Conservation (phyloP, 2,113 vertebrate species). For the Scophthalmus maximus region DNA sequence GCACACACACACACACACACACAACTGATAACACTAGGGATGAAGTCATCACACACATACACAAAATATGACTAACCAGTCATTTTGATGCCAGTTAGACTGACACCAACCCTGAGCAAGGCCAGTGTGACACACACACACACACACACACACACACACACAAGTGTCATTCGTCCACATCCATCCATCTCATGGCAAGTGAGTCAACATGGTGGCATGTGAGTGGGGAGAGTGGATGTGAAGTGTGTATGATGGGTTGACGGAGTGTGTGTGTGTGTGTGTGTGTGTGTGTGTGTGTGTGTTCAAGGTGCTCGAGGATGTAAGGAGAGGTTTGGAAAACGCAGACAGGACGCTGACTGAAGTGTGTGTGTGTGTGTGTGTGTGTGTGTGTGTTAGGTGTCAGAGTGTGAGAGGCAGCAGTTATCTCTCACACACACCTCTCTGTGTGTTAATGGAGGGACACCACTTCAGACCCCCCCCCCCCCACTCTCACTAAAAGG, state of each 20-base stretch:
- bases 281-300: slow-evolving; percentile 3
- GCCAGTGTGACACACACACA: slow-evolving; percentile 25
- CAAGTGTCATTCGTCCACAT: slow-evolving; percentile 31
- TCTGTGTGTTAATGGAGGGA: slow-evolving; percentile 79
- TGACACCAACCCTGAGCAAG: slow-evolving; percentile 20
- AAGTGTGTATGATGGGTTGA: slow-evolving; percentile 67
- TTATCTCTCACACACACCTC: slow-evolving; percentile 80
- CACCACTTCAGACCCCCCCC: slow-evolving; percentile 70
- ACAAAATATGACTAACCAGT: slow-evolving; percentile 29
- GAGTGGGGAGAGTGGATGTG: slow-evolving; percentile 54
- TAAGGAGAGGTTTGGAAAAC: not conserved
- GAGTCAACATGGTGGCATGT: slow-evolving; percentile 72
- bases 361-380: slow-evolving; percentile 68
- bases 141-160: not conserved
- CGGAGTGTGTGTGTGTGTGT: slow-evolving; percentile 41
- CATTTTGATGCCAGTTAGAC: slow-evolving; percentile 43
- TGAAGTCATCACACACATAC: slow-evolving; percentile 22
- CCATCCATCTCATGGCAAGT: slow-evolving; percentile 48
- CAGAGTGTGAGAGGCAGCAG: slow-evolving; percentile 55
- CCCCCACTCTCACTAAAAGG: slow-evolving; percentile 35
- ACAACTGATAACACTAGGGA: not conserved
- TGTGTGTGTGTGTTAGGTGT: slow-evolving; percentile 66
- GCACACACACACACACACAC: not conserved
- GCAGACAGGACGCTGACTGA: slow-evolving; percentile 25
- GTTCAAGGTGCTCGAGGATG: not conserved